Base-by-base conservation (phyloP, 2,797 vertebrate species). In the Lycodopsis pacificus region DNA sequence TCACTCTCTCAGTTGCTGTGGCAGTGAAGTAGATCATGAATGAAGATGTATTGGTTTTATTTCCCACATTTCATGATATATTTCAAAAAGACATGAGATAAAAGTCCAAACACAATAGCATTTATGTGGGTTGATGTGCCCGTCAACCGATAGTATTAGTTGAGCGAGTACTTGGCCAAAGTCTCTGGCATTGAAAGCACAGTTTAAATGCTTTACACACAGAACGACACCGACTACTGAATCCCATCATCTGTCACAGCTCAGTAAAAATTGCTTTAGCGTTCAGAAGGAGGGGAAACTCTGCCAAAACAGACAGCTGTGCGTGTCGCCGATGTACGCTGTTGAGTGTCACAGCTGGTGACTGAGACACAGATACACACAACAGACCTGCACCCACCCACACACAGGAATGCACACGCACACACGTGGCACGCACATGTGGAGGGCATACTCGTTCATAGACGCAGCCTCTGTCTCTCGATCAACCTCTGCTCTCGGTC, bases 241-340 rank as follows among this genome's bases (percentile, higher is more conserved):
- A 86, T 90, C 86, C 85, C 87, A 86, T 93, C 91, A 89, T 93
- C 89, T 90, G 90, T 90, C 89, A 78, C 88, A 80, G 90, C 91
- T 92, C 92, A 86, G 85, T 65, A 77, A 80, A 86, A 88, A 90
- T 86, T 87, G 91, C 86, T 88, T 88, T 73, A 79, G 90, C 82
- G 44, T 81, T 89, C 69, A 62, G 83, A 77, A 82, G 83, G 85
- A 82, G 83, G 73, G 61, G 86, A 86, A 79, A 71, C 80, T 74
- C 75, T 88, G 90, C 91, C 91, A 93, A 93, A 89, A 89, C 89
- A 86, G 89, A 92, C 91, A 93, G 88, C 88, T 92, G 91, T 73
- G 58, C 14, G 51, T 85, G 86, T 80, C 83, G 85, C 90, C 75
- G 82, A 82, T 87, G 81, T 77, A 80, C 44, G 65, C 86, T 82